phyloP scores from a whole-genome alignment of 1,140 invertebrate genomes.

The Pogonognathellus flavescens region DNA sequence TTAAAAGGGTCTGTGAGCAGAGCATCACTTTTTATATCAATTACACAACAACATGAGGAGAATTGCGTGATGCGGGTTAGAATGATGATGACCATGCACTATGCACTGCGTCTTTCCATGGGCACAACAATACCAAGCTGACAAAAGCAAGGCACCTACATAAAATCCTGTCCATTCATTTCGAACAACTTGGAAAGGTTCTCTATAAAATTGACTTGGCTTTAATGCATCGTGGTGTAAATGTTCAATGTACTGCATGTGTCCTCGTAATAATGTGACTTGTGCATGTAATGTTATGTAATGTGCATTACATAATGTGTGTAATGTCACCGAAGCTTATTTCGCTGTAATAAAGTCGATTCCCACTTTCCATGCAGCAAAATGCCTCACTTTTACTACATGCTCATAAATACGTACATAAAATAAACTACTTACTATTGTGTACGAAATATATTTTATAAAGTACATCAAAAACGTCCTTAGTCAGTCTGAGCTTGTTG shows the following conservation, averaged over 20 bases:
- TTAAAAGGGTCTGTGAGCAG: slow-evolving; percentile 45
- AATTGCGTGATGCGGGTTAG: slow-evolving; percentile 54
- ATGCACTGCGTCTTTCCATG: slow-evolving; percentile 17
- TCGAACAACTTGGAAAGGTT: neutral
- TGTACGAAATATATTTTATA: too few relatives aligned
- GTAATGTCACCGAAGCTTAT: slow-evolving; percentile 3
- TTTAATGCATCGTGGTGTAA: neutral
- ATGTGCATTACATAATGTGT: neutral
- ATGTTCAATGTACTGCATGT: neutral
- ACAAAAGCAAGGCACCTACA: slow-evolving; percentile 23
- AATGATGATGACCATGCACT: slow-evolving; percentile 52
- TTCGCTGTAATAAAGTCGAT: neutral
- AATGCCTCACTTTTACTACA: slow-evolving; percentile 30
- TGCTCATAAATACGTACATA: slow-evolving; percentile 31
- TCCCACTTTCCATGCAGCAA: slow-evolving; percentile 10
- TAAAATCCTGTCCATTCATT: neutral
- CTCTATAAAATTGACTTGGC: neutral
- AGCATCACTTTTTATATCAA: slow-evolving; percentile 53
- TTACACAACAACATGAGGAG: slow-evolving; percentile 37
- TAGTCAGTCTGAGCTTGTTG: too few relatives aligned
- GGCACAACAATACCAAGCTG: neutral
- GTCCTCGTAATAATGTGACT: slow-evolving; percentile 15
- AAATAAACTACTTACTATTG: neutral
- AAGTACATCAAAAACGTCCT: too few relatives aligned
- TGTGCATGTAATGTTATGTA: slow-evolving; percentile 16